Evolutionary conservation across 2,888 invertebrate species (phyloP), one percentile per base, ranked within the genome.

Genomic region (Agrochola circellaris): DNA sequence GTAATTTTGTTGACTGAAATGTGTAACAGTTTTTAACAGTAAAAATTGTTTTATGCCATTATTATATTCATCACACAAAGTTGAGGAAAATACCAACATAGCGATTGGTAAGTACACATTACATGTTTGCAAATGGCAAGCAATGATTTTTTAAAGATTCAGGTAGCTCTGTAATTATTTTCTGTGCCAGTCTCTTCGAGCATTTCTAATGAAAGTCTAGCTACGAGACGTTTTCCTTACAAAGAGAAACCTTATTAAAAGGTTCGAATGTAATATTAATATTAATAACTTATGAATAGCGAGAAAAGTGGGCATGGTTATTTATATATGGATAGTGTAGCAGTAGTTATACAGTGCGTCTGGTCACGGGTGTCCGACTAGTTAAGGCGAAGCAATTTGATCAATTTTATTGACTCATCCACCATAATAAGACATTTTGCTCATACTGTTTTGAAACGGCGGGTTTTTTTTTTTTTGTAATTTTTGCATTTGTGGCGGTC

Each of bases 141-240:
- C 61, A 70, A 73, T 58, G 56, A 70, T 73, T 83, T 58, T 34
- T 34, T 34, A 34, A 26, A 58, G 38, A 42, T 26, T 48, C 26
- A 6, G 23, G 5, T 68, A 11, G n/a, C 15, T 74, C 20, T 60
- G 54, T 64, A 79, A 81, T 79, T 62, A 82, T 83, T 73, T 77
- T 66, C 69, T 48, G 30, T 17, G 45, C 26, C 65, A 79, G 58
- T 79, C 45, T 45, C 61, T 67, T 67, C 30, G 79, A 84, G 73
- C 23, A 73, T 70, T 79, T 73, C 38, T 38, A 73, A 54, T 70
- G 34, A 79, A 81, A 68, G 72, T 58, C 26, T 67, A n/a, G 66
- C 45, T 64, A 26, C 17, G 34, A 60, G 67, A 79, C 20, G 67
- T 66, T 81, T 60, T 74, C 62, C 54, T n/a, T 54, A 30, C 17